Conservation (phyloP, 2,113 vertebrate species). For the Antennarius striatus region DNA sequence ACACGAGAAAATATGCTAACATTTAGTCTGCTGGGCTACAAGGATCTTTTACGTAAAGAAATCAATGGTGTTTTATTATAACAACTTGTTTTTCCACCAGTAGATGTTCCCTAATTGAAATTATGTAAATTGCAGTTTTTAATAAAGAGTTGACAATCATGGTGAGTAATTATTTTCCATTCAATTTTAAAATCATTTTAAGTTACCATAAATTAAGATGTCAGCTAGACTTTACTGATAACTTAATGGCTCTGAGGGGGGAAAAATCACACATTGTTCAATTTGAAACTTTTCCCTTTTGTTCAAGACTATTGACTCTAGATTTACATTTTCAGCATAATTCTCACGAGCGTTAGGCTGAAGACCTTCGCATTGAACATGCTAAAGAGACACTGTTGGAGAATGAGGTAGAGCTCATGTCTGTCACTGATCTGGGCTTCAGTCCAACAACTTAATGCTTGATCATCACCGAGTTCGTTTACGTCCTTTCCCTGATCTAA, state of each 20-base stretch:
- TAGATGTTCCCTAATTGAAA: too few species aligned
- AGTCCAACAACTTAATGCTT: slow-evolving; percentile 48
- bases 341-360: slow-evolving; percentile 10
- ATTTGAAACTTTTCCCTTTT: neutral
- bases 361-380: slow-evolving; percentile 33
- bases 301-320: slow-evolving; percentile 16
- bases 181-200: neutral
- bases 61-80: too few species aligned
- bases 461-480: slow-evolving; percentile 48
- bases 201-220: neutral
- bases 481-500: slow-evolving; percentile 45
- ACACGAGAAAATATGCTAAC: too few species aligned
- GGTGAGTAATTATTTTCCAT: neutral
- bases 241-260: neutral
- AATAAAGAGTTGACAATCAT: neutral
- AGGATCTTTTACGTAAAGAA: neutral
- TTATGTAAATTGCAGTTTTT: too few species aligned
- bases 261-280: neutral
- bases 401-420: slow-evolving; percentile 35
- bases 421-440: slow-evolving; percentile 50
- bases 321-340: neutral
- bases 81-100: too few species aligned
- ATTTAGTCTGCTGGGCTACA: too few species aligned
- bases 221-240: neutral
- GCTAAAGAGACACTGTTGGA: slow-evolving; percentile 14